Percentiles rank a stretch among this genome's conserved stretches.
These are phyloP conservation scores for Pachyseris speciosa DNA, from an alignment of 64 coral and sea anemone species.

Conservation along the genomic window DNA sequence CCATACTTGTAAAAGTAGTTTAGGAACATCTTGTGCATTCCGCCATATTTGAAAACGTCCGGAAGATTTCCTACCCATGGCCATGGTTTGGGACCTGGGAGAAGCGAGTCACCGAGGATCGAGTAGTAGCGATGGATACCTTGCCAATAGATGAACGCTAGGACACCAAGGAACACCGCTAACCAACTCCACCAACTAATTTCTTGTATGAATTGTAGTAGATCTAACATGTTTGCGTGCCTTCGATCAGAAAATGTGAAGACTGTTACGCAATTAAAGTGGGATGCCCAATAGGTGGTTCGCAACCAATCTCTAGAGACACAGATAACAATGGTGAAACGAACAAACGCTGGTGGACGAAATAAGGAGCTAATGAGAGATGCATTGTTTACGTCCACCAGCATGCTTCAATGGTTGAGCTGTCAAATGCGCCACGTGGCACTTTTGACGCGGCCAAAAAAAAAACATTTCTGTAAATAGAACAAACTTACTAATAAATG, in stretches of 20 bases:
- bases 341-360: too few species aligned
- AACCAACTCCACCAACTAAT: background rate
- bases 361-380: too few species aligned
- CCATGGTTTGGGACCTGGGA: constrained; percentile 46
- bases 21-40: constrained; percentile 59
- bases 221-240: background rate
- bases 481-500: too few species aligned
- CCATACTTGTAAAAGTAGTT: constrained; percentile 78
- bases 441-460: too few species aligned
- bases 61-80: constrained; percentile 68
- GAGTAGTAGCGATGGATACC: constrained; percentile 30
- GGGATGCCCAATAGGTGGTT: too few species aligned
- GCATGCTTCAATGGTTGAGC: too few species aligned
- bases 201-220: background rate
- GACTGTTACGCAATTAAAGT: too few species aligned
- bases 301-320: too few species aligned
- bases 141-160: constrained; percentile 39
- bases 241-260: background rate
- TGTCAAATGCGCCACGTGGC: too few species aligned
- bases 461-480: too few species aligned
- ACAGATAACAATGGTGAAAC: too few species aligned
- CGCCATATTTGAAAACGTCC: constrained; percentile 65
- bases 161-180: background rate
- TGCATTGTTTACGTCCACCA: too few species aligned
- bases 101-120: constrained; percentile 19